Evolutionary conservation across 92 coral and sea anemone species (phyloP).

Genomic region (Pocillopora meandrina): DNA sequence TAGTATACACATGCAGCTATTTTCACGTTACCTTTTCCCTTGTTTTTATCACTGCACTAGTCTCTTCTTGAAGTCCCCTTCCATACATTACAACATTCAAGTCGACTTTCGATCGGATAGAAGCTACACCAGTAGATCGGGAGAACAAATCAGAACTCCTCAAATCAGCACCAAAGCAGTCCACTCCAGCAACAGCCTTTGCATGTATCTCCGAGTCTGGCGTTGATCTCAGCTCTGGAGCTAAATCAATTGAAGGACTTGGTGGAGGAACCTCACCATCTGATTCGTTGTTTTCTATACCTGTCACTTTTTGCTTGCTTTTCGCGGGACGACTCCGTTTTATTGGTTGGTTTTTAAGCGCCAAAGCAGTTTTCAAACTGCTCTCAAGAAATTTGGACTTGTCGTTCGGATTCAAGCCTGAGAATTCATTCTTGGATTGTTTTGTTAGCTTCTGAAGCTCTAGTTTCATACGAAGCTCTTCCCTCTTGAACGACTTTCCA

Average conservation of each 20-base stretch:
- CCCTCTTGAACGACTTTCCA: slow-evolving; percentile 76
- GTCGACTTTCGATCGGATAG: slow-evolving; percentile 81
- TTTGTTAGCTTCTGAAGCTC: slow-evolving; percentile 80
- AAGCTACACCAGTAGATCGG: slow-evolving; percentile 63
- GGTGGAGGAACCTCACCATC: slow-evolving; percentile 62
- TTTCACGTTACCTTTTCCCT: slow-evolving; percentile 29
- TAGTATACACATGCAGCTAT: neutral
- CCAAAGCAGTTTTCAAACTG: slow-evolving; percentile 32
- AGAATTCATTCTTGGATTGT: slow-evolving; percentile 77
- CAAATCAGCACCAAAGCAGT: slow-evolving; percentile 22
- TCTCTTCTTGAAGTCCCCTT: slow-evolving; percentile 67
- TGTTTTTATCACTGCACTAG: slow-evolving; percentile 28
- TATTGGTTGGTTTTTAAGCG: slow-evolving; percentile 24
- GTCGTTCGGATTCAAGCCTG: slow-evolving; percentile 62
- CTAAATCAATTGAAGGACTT: slow-evolving; percentile 82
- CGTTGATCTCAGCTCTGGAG: slow-evolving; percentile 48
- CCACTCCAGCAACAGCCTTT: neutral
- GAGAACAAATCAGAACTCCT: slow-evolving; percentile 32
- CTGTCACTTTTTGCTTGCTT: slow-evolving; percentile 14
- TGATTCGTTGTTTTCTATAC: slow-evolving; percentile 11
- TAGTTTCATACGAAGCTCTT: slow-evolving; percentile 58
- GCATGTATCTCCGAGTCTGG: slow-evolving; percentile 2
- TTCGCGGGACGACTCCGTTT: slow-evolving; percentile 24
- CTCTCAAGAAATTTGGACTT: slow-evolving; percentile 66
- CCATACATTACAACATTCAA: slow-evolving; percentile 98